Percentiles rank a stretch among this genome's conserved stretches.
Conservation (phyloP, 2,113 vertebrate species). For the Mionectes macconnelli region DNA sequence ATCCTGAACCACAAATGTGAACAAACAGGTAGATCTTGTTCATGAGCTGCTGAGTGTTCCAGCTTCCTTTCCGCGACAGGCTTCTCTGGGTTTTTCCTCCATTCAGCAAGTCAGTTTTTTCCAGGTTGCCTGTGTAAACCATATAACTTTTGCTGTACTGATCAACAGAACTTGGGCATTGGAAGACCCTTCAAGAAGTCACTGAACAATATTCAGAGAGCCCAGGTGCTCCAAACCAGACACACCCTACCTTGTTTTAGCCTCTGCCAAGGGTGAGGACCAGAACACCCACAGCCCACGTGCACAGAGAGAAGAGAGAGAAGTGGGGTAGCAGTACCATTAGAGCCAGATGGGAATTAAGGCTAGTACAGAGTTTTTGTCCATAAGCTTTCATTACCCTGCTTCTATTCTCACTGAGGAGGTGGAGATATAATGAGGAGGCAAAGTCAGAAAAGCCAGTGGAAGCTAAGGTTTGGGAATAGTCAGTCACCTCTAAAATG, state of each 20-base stretch:
- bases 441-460: not conserved
- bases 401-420: not conserved
- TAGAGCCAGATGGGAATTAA: not conserved
- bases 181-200: not conserved
- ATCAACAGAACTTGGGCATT: not conserved
- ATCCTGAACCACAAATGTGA: not conserved
- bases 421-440: not conserved
- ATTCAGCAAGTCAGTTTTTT: rapidly evolving
- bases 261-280: not conserved
- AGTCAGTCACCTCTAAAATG: not conserved
- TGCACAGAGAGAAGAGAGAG: too few species aligned
- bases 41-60: not conserved
- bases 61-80: not conserved
- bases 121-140: not conserved
- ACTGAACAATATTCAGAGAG: not conserved
- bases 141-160: rapidly evolving
- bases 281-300: rapidly evolving
- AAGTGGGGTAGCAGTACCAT: not conserved
- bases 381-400: not conserved
- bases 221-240: not conserved
- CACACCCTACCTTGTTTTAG: not conserved
- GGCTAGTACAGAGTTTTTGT: not conserved
- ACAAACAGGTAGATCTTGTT: not conserved
- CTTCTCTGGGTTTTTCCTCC: not conserved
- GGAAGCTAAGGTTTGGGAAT: not conserved